Base-by-base conservation (phyloP, 2,113 vertebrate genomes). In the Lates calcarifer region DNA sequence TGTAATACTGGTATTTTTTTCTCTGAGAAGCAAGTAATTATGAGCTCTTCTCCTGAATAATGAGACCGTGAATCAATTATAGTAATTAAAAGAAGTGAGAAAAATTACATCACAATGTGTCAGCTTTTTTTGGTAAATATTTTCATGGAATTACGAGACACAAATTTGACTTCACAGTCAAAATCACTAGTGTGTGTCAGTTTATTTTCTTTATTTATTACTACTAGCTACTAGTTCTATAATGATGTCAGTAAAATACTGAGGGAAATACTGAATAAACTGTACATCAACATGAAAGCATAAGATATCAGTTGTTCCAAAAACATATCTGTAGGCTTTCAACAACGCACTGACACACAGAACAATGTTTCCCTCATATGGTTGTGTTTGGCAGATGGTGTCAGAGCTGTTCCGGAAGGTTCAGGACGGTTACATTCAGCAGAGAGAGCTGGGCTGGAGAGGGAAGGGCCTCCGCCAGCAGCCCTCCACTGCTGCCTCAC, bases 351-450 rank as follows among this genome's bases (percentile, higher is more conserved):
- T 26, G 13, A 41, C 39, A 10, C 39, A 9, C 2, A 9, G 11
- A 10, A 15, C 1, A 45, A 6, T 61, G 13, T 71, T 49, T 58
- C 8, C 31, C 4, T 37, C 18, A 22, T 17, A 3, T 24, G 29
- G 6, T 3, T 4, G 2, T 24, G 18, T 79, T 17, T 41, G 9
- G 33, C 86, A 97, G 97, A 93, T 96, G 91, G 94, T 98, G 73
- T 94, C 96, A 33, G 93, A 94, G 81, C 87, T 97, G 87, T 97
- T 98, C 91, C 91, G 87, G 87, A 95, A 94, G 78, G 93, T 95
- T 45, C 95, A 96, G 79, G 92, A 94, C 31, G 72, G 71, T 29
- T 88, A 93, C 56, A 47, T 87, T 6, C 94, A 95, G 78, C 85
- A 74, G 87, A 93, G 90, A 57, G 85, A 93, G 75, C 65, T 94